A percentile compares a stretch with the other conserved stretches of the same genome.
Evolutionary conservation across 1,140 invertebrate species (phyloP).

Genomic region (Bombus confusus): DNA sequence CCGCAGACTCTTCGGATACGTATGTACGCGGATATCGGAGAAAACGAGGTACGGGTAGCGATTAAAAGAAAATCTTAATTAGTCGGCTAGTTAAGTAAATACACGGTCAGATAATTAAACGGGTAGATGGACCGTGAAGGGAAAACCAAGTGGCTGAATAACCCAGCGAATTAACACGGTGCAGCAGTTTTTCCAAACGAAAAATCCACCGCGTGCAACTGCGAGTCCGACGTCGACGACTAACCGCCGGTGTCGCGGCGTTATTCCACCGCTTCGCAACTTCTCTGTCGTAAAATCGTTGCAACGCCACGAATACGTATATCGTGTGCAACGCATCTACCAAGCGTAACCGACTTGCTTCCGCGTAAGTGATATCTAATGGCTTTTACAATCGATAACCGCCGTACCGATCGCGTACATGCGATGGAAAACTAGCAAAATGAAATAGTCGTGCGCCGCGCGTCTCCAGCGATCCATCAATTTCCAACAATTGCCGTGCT

Average conservation of each 20-base stretch:
- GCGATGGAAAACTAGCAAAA: not conserved
- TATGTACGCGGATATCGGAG: conserved; percentile 10
- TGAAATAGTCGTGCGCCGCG: not conserved
- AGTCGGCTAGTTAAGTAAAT: conserved; percentile 44
- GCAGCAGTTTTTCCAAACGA: not conserved
- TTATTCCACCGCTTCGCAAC: no score
- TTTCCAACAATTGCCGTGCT: not conserved
- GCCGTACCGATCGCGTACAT: no score
- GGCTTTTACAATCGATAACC: no score
- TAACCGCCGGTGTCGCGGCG: no score
- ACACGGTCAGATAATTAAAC: conserved; percentile 41
- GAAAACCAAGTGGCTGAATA: conserved; percentile 30
- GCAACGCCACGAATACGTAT: not conserved
- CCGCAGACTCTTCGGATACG: not conserved
- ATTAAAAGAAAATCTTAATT: conserved; percentile 57
- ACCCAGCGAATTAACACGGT: conserved; percentile 26
- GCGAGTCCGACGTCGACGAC: no score
- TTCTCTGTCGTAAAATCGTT: no score
- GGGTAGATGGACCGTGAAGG: conserved; percentile 31
- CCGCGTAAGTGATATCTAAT: not conserved
- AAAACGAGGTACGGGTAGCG: not conserved
- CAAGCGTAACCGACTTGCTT: not conserved
- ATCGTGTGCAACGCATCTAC: not conserved
- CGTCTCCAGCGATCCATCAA: not conserved
- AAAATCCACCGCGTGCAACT: not conserved